Base-by-base conservation (phyloP, 92 coral and sea anemone genomes). In the Zoanthus sansibaricus region DNA sequence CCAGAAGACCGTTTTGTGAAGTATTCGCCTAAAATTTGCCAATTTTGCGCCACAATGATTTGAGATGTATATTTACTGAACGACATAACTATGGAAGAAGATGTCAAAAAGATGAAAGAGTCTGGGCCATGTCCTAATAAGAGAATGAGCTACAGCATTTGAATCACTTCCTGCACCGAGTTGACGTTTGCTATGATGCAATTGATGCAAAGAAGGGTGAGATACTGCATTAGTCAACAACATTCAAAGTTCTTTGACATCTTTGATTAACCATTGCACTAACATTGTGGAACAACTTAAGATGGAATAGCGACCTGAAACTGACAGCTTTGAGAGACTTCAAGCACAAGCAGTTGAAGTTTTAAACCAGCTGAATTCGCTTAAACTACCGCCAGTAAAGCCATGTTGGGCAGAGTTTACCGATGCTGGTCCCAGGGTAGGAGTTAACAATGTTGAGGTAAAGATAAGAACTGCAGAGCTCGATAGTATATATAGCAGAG, bases 31-130 rank as follows among this genome's bases (percentile, higher is more conserved):
- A 25, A 25, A 25, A 25, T 25, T 25, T 25, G 25, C 25, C 87
- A 68, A 83, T 62, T 17, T 56, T 83, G 33, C 54, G 87, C 87
- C 73, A 56, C 82, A 62, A 49, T 62, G 73, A 83, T 83, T 62
- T 69, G 71, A 75, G 84, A 86, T 71, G 82, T 75, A 52, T 33
- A 77, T 59, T 76, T 86, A 30, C 75, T 74, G 72, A 74, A 64
- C 82, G 89, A 86, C 56, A 86, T 86, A 86, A 86, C 89, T 37
- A 69, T 49, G 46, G 72, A 86, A 86, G 71, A 86, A 51, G 87
- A 1, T 71, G 58, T 86, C 37, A 75, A 69, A 79, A 83, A 88
- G 1, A 72, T 88, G 32, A 72, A 58, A 49, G 82, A 58, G 46
- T 15, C 83, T 14, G 89, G 82, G 68, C 83, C 61, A 62, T 83